Evolutionary conservation across 2,888 invertebrate species (phyloP).

Genomic region (Argynnis bischoffii): DNA sequence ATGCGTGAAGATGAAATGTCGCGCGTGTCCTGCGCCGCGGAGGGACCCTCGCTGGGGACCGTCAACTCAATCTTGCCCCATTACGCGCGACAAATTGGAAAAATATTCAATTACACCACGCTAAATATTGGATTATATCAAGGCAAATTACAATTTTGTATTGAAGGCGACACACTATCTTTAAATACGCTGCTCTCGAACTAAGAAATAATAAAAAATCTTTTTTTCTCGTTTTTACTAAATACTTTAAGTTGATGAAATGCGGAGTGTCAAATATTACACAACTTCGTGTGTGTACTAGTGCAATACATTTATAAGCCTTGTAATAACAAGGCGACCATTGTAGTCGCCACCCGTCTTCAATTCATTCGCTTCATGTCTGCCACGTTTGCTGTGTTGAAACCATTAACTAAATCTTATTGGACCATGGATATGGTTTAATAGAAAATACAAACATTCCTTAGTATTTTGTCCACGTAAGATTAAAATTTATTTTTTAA

Average conservation of each 20-base stretch:
- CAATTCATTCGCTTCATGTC: conserved; percentile 32
- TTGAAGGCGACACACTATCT: conserved; percentile 59
- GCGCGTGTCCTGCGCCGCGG: conserved; percentile 39
- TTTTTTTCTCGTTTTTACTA: conserved; percentile 8
- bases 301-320: conserved; percentile 39
- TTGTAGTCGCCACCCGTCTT: conserved; percentile 35
- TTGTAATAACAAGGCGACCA: conserved; percentile 38
- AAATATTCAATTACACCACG: conserved; percentile 82
- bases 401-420: conserved; percentile 32
- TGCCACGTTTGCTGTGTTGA: conserved; percentile 26
- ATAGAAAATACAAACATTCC: conserved; percentile 3
- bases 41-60: conserved; percentile 58
- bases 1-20: conserved; percentile 51
- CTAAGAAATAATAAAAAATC: conserved; percentile 21
- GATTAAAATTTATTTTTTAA: too few relatives aligned
- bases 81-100: conserved; percentile 82
- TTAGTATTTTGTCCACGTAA: not conserved
- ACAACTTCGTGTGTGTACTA: conserved; percentile 23
- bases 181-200: conserved; percentile 32
- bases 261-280: conserved; percentile 33
- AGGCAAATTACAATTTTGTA: conserved; percentile 78
- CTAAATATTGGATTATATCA: conserved; percentile 82
- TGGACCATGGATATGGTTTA: not conserved
- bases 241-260: conserved; percentile 22
- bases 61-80: conserved; percentile 82